phyloP scores from a whole-genome alignment of 2,113 vertebrate species.

The Alethe castanea region DNA sequence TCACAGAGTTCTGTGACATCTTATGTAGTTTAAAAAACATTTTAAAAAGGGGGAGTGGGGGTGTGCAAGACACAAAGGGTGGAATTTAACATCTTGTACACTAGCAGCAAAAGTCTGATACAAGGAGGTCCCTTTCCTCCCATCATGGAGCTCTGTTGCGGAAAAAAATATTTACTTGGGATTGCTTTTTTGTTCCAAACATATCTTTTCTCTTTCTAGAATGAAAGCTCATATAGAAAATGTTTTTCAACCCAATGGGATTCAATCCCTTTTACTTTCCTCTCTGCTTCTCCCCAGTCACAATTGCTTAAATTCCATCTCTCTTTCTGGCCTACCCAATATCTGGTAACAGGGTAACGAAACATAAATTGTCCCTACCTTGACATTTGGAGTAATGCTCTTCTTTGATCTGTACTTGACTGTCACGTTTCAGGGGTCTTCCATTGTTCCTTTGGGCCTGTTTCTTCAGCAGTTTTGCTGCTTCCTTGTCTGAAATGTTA shows the following conservation, averaged over 20 bases:
- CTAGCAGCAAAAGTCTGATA: background rate
- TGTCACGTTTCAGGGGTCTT: slow-evolving; percentile 22
- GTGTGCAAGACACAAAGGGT: background rate
- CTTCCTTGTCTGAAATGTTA: slow-evolving; percentile 77
- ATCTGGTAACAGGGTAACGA: background rate
- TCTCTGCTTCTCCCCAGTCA: background rate
- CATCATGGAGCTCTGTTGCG: background rate
- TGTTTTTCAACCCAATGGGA: background rate
- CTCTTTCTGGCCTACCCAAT: background rate
- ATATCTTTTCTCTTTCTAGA: background rate
- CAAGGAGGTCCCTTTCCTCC: background rate
- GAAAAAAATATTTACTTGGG: background rate
- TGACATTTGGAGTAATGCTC: slow-evolving; percentile 86
- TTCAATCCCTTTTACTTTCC: background rate
- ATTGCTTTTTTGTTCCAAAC: background rate
- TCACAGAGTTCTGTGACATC: background rate
- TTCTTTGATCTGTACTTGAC: slow-evolving; percentile 75
- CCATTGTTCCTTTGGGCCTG: background rate
- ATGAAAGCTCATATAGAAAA: background rate
- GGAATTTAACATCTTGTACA: background rate
- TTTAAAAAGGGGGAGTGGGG: rapidly evolving
- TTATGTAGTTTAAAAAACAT: background rate
- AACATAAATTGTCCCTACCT: slow-evolving; percentile 64
- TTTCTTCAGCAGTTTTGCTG: slow-evolving; percentile 39
- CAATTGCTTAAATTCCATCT: background rate